Evolutionary conservation across 2,888 invertebrate species (phyloP), one percentile per base, ranked within the genome.

Genomic region (Epistrophe grossulariae): DNA sequence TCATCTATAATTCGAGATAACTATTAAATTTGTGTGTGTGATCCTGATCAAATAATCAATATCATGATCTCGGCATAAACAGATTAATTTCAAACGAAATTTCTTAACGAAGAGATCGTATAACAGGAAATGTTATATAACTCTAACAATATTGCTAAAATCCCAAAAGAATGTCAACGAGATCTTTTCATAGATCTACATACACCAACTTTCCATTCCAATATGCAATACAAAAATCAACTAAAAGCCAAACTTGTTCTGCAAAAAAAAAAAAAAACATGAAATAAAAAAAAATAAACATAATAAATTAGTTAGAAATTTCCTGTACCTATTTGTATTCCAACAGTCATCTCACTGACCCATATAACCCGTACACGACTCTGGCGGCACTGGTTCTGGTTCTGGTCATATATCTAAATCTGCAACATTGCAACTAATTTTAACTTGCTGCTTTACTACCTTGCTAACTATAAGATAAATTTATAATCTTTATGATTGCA

Each of bases 291-390:
- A 38, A 0, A 59, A 11, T 38, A 40, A 40, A 40, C n/a, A 17
- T 13, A n/a, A 35, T 38, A 62, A 62, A 62, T 62, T 62, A 62
- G 19, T 19, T 24, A 43, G n/a, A 48, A 68, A 68, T 50, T 11
- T 52, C 35, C 6, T 15, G 24, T 19, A 52, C n/a, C 35, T 38
- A 52, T 68, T 68, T 68, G 28, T 70, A 52, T 52, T n/a, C 11
- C 70, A 52, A 40, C 70, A 52, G 55, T 40, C 24, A 24, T 24
- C 70, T 55, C 19, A 40, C 52, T 70, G 70, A 70, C 70, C 70
- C 15, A 70, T 38, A 70, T 70, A 35, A 9, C 24, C 7, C 11
- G 6, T 9, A 40, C 38, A 28, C 9, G 40, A 15, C n/a, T n/a
- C n/a, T n/a, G n/a, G n/a, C n/a, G n/a, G n/a, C n/a, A n/a, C 40